These are phyloP conservation scores for Eristalis tenax DNA, from an alignment of 2,888 invertebrate species.

Conservation along the genomic window DNA sequence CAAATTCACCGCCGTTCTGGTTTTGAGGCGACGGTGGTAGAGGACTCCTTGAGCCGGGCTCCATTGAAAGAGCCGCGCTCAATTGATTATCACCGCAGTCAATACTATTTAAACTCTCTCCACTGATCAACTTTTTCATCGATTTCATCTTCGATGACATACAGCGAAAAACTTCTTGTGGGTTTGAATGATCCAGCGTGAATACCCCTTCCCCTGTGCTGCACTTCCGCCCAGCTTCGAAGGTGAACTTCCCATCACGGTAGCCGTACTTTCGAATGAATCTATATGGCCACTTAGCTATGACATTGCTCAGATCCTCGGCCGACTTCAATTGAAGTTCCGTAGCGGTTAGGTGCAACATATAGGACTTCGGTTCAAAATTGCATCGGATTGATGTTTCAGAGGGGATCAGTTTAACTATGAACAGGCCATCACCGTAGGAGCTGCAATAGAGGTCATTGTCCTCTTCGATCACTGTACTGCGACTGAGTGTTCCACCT, in stretches of 20 bases:
- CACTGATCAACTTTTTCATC: slow-evolving; percentile 91
- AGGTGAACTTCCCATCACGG: slow-evolving; percentile 91
- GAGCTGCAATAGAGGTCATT: slow-evolving; percentile 94
- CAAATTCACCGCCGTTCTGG: slow-evolving; percentile 77
- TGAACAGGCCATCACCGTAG: slow-evolving; percentile 89
- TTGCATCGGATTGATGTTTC: slow-evolving; percentile 90
- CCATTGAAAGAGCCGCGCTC: slow-evolving; percentile 88
- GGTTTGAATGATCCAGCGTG: slow-evolving; percentile 90
- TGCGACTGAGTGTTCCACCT: slow-evolving; percentile 78
- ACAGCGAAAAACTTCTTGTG: slow-evolving; percentile 91
- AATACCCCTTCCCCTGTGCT: slow-evolving; percentile 93
- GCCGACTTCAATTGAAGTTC: slow-evolving; percentile 88
- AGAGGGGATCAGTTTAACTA: slow-evolving; percentile 89
- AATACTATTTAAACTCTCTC: slow-evolving; percentile 85
- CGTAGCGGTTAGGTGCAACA: slow-evolving; percentile 87
- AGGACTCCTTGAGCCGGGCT: slow-evolving; percentile 91
- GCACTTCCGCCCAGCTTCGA: slow-evolving; percentile 93
- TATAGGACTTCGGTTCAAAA: slow-evolving; percentile 87
- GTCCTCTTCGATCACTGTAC: slow-evolving; percentile 88
- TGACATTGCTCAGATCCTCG: slow-evolving; percentile 84
- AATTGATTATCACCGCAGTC: slow-evolving; percentile 90
- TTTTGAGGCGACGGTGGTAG: slow-evolving; percentile 85
- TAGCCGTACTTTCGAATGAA: slow-evolving; percentile 93
- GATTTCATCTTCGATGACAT: slow-evolving; percentile 92
- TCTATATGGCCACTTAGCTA: slow-evolving; percentile 91